Evolutionary conservation across 2,797 vertebrate genomes (phyloP).

Genomic region (Sciurus carolinensis): DNA sequence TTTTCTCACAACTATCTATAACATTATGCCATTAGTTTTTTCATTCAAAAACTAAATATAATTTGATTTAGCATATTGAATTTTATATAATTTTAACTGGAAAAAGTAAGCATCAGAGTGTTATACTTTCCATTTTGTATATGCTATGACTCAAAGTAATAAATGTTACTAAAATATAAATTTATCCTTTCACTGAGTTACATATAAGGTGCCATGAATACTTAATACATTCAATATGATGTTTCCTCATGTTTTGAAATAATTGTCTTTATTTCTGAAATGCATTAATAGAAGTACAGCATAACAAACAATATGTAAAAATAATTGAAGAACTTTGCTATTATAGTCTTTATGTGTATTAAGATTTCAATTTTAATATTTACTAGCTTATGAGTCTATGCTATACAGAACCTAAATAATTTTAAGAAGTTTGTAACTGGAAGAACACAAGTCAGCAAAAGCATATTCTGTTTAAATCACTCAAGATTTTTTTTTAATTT

Average conservation of each 20-base stretch:
- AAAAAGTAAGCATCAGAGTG: constrained; percentile 35
- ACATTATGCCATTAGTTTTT: not conserved
- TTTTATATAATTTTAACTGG: constrained; percentile 33
- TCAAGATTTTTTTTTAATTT: not conserved
- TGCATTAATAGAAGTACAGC: not conserved
- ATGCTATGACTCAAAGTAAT: not conserved
- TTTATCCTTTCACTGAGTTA: constrained; percentile 21
- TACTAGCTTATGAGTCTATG: not conserved
- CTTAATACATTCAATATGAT: not conserved
- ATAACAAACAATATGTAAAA: constrained; percentile 22
- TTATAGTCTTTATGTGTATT: not conserved
- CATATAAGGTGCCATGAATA: not conserved
- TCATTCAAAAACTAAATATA: constrained; percentile 34
- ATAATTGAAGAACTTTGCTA: not conserved
- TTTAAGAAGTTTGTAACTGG: not conserved
- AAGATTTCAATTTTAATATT: constrained; percentile 22
- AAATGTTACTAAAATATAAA: constrained; percentile 31
- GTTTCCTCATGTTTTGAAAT: constrained; percentile 19
- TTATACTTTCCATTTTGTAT: constrained; percentile 2
- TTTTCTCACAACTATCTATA: constrained; percentile 28
- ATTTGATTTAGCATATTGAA: constrained; percentile 21
- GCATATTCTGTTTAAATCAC: constrained; percentile 16
- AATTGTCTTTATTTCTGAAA: constrained; percentile 26
- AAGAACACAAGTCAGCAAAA: not conserved
- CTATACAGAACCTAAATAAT: not conserved